Evolutionary conservation across 2,113 vertebrate genomes (phyloP), one percentile per base, ranked within the genome.

Genomic region (Marmota monax): DNA sequence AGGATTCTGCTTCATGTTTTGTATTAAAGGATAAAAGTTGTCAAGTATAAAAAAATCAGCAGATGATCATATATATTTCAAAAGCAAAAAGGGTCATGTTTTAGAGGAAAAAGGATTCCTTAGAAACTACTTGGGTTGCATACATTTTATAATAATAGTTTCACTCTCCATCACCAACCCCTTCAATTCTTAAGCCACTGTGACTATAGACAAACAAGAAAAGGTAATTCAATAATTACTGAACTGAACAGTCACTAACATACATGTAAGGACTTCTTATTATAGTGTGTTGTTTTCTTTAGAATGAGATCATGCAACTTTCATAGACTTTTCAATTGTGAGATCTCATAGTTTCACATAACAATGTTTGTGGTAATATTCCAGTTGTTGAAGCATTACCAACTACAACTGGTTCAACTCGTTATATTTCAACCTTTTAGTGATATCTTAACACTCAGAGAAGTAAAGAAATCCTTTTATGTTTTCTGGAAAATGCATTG

Each of bases 1-100:
- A 90, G n/a, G 17, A 53, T 88, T 92, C 58, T 85, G 56, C 72
- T 96, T 87, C 74, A 45, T 73, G 34, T 86, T 29, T 22, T 65
- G 16, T 29, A 34, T 61, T 61, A 61, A 61, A 61, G 58, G 8
- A 61, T 5, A 73, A 86, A 76, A 45, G 17, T 87, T 82, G 37
- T 73, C 56, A 95, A 78, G 63, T 51, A 23, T 14, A 93, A 94
- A 22, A 73, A 89, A 85, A 48, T 61, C 34, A 74, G 18, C 12
- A 69, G 48, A 39, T 73, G 17, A 48, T 37, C 39, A 53, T 32
- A 56, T 14, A 7, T 69, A 67, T 78, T 83, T 96, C 74, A 93
- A 45, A 45, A 45, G 45, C 45, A 45, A 45, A 45, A 85, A 56
- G 45, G n/a, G 37, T 45, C 8, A 32, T 2, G 32, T 58, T 92